These are phyloP conservation scores for Octopus sinensis DNA, from an alignment of 1,140 invertebrate species.

Conservation along the genomic window DNA sequence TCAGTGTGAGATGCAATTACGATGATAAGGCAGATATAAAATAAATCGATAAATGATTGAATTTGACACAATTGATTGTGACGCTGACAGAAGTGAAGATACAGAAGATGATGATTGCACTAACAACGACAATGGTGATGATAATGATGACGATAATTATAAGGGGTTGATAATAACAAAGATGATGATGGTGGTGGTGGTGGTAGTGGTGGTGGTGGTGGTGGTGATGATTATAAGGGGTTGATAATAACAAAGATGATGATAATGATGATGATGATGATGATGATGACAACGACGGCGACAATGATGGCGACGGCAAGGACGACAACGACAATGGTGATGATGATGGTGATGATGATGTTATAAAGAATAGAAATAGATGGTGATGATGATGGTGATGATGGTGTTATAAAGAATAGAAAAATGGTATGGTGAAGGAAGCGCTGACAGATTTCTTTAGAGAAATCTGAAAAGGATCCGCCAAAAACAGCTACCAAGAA, in stretches of 20 bases:
- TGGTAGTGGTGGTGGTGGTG: background rate
- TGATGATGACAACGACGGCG: constrained; percentile 14
- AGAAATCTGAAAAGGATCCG: too few relatives aligned
- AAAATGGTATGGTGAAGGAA: too few relatives aligned
- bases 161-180: background rate
- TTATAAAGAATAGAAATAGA: too few relatives aligned
- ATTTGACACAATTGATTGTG: constrained; percentile 6
- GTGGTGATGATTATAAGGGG: background rate
- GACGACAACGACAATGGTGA: background rate
- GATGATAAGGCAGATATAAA: too few relatives aligned
- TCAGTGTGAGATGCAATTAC: background rate
- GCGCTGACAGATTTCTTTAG: too few relatives aligned
- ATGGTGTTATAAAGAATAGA: too few relatives aligned
- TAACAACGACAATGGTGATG: constrained; percentile 13
- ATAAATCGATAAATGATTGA: background rate
- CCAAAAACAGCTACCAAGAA: too few relatives aligned
- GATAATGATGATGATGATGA: constrained; percentile 16
- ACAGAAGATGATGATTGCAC: constrained; percentile 1
- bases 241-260: background rate
- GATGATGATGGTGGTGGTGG: background rate
- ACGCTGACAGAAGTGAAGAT: background rate
- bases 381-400: too few relatives aligned
- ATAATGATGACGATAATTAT: constrained; percentile 13
- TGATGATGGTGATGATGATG: background rate
- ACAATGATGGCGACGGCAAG: background rate